phyloP scores from a whole-genome alignment of 2,797 vertebrate species.

The Tachyglossus aculeatus region DNA sequence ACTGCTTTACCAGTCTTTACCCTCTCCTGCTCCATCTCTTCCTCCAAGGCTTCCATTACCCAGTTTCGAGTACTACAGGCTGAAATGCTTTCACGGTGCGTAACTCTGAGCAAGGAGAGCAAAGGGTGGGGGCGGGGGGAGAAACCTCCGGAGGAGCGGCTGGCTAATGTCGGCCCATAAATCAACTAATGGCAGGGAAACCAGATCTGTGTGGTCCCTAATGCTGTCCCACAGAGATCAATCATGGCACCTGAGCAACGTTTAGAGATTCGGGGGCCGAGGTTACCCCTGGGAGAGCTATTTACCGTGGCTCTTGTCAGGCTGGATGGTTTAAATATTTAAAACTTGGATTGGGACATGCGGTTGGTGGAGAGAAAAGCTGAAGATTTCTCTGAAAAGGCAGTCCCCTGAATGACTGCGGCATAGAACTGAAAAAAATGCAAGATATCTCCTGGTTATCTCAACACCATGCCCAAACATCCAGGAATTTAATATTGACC shows the following conservation, averaged over 20 bases:
- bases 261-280: conserved; percentile 39
- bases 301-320: conserved; percentile 32
- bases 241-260: conserved; percentile 62
- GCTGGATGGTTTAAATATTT: neutral
- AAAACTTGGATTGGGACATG: conserved; percentile 29
- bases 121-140: conserved; percentile 19
- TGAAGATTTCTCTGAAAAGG: conserved; percentile 6
- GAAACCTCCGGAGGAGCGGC: conserved; percentile 57
- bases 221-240: conserved; percentile 66
- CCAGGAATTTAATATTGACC: neutral
- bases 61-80: neutral
- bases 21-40: conserved; percentile 37
- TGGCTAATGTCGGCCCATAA: conserved; percentile 69
- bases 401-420: neutral
- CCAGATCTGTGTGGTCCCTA: conserved; percentile 58
- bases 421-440: neutral
- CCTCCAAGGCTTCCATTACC: too few species aligned
- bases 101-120: conserved; percentile 52
- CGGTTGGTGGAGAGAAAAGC: conserved; percentile 6
- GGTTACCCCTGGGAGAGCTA: conserved; percentile 39
- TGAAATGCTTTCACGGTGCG: conserved; percentile 27
- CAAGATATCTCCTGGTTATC: neutral
- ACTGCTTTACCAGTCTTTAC: neutral
- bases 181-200: conserved; percentile 54
- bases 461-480: conserved; percentile 11